Evolutionary conservation across 2,888 invertebrate genomes (phyloP).

Genomic region (Lottia scabra): DNA sequence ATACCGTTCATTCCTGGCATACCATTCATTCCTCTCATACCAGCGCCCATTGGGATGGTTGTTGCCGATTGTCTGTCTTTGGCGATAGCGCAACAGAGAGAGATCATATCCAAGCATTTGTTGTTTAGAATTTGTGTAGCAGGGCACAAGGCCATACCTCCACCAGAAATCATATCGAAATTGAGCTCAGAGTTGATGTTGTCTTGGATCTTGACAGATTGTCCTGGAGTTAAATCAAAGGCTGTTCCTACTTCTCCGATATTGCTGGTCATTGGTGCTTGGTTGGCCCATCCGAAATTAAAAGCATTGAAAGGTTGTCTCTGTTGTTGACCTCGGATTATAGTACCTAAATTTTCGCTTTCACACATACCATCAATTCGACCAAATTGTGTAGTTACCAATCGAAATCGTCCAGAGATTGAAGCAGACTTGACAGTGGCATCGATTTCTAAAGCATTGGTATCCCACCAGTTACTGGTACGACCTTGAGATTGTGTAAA

Average conservation of each 20-base stretch:
- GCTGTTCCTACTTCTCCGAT: neutral
- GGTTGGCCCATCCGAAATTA: neutral
- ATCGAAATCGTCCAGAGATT: neutral
- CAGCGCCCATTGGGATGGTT: neutral
- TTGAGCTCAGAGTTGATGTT: neutral
- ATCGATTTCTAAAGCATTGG: neutral
- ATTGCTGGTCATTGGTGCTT: neutral
- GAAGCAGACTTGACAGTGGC: neutral
- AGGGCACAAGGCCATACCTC: neutral
- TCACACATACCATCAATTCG: slow-evolving; percentile 4
- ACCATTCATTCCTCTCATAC: neutral
- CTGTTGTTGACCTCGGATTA: neutral
- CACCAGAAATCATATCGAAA: neutral
- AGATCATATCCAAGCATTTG: neutral
- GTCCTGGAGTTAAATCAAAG: neutral
- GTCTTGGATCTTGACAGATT: neutral
- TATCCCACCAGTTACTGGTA: neutral
- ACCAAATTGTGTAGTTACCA: neutral
- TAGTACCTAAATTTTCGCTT: neutral
- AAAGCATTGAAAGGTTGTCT: neutral
- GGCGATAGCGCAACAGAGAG: neutral
- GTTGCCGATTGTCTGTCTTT: neutral
- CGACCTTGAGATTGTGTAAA: neutral
- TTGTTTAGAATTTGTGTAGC: neutral
- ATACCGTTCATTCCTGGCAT: neutral